phyloP scores from a whole-genome alignment of 2,113 vertebrate genomes.

The Sterna hirundo region DNA sequence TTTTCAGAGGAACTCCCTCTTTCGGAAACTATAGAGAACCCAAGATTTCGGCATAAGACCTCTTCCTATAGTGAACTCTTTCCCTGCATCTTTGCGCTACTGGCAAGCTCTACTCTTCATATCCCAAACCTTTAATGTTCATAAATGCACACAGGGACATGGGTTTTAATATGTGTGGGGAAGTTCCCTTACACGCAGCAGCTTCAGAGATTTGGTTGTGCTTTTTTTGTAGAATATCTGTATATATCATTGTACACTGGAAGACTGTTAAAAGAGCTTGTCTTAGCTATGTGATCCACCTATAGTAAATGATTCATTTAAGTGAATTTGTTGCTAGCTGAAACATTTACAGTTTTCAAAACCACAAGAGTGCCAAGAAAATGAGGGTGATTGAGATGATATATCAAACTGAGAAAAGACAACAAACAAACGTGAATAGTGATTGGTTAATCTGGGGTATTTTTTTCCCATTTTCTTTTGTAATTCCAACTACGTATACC shows the following conservation, averaged over 20 bases:
- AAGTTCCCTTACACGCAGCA: background rate
- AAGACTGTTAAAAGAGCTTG: background rate
- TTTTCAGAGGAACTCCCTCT: background rate
- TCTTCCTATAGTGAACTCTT: background rate
- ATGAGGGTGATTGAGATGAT: background rate
- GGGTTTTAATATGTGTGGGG: background rate
- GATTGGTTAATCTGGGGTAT: background rate
- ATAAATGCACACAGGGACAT: background rate
- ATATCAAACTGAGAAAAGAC: background rate
- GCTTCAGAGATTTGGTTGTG: background rate
- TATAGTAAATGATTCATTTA: background rate
- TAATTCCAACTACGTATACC: background rate
- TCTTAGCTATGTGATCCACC: background rate
- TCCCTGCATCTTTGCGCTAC: background rate
- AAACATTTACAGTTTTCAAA: slow-evolving; percentile 15
- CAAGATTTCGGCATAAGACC: background rate
- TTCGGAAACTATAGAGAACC: background rate
- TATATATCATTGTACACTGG: too few relatives aligned
- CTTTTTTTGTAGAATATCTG: background rate
- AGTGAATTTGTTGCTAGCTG: background rate
- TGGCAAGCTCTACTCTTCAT: background rate
- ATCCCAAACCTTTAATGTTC: background rate
- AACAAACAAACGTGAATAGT: background rate
- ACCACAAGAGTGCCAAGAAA: background rate
- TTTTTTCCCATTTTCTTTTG: background rate